phyloP scores from a whole-genome alignment of 2,888 invertebrate genomes.

The Rutpela maculata region DNA sequence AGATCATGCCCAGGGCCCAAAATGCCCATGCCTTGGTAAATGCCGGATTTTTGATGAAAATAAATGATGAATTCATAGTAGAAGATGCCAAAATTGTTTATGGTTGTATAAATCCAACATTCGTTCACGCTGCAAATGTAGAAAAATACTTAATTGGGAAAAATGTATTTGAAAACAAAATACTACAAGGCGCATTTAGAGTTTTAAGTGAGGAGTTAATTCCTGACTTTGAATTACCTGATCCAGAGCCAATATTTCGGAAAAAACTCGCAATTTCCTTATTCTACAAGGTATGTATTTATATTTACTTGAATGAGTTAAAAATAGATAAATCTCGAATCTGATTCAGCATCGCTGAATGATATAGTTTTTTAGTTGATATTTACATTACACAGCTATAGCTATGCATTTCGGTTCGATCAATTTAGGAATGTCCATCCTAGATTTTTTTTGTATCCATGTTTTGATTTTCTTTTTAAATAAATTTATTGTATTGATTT shows the following conservation, averaged over 20 bases:
- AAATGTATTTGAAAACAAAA: constrained; percentile 68
- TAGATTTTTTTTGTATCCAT: too few species aligned
- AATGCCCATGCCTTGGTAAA: constrained; percentile 85
- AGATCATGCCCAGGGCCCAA: constrained; percentile 84
- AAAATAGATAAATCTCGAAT: too few species aligned
- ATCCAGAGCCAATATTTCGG: constrained; percentile 81
- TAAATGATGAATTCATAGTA: constrained; percentile 73
- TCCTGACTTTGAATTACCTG: constrained; percentile 79
- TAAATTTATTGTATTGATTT: too few species aligned
- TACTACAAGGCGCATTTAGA: constrained; percentile 73
- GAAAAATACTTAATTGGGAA: constrained; percentile 74
- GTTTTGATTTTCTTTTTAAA: too few species aligned
- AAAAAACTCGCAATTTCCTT: constrained; percentile 83
- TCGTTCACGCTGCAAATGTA: constrained; percentile 75
- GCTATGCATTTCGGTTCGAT: too few species aligned
- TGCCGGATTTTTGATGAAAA: constrained; percentile 81
- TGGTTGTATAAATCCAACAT: constrained; percentile 78
- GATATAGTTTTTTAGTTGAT: too few species aligned
- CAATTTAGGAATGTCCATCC: too few species aligned
- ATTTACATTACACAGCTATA: too few species aligned
- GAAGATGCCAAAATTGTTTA: constrained; percentile 78
- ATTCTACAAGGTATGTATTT: constrained; percentile 82
- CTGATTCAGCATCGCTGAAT: too few species aligned
- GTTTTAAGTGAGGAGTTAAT: constrained; percentile 77
- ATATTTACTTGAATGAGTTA: too few species aligned